Base-by-base conservation (phyloP, 2,888 invertebrate genomes). In the Lepidonotus clava region DNA sequence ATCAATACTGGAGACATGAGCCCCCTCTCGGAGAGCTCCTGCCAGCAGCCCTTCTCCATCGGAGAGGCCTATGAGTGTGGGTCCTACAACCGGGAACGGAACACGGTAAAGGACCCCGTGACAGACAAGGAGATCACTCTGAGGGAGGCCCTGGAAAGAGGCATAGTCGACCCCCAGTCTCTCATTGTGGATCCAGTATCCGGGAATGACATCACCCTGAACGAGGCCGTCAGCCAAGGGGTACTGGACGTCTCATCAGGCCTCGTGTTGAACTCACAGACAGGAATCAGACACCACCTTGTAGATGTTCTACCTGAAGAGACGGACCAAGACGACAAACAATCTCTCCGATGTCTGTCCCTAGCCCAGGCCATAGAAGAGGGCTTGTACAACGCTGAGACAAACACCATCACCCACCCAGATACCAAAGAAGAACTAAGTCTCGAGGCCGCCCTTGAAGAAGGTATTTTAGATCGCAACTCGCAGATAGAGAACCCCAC, bases 171-270 rank as follows among this genome's bases (percentile, higher is more conserved):
- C 89, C 88, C 91, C 34, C 87, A 89, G 32, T 91, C 91, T 40
- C 92, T 92, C 41, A 89, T 90, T 61, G 95, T 98, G 89, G 97
- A 98, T 95, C 96, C 97, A 86, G 96, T 96, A 93, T 96, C 96
- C 85, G 97, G 97, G 91, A 95, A 95, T 67, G 97, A 98, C 95
- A 95, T 98, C 85, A 97, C 98, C n/a, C 95, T 98, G 89, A 95
- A 96, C 92, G 96, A 97, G 94, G 98, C 98, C 71, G 87, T 93
- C n/a, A 88, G 91, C 28, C 76, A 93, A 84, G 92, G 92, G 53
- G 90, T 94, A 85, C 91, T 94, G 91, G 93, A 95, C 91, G 90
- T 93, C 4, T 89, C 92, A 66, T 94, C 94, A 51, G 95, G 95
- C 76, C 91, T 97, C 92, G 96, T 97, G 91, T 95, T 95, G 83